These are phyloP conservation scores for Teleiodes luculella DNA, from an alignment of 2,888 invertebrate species.

Conservation along the genomic window DNA sequence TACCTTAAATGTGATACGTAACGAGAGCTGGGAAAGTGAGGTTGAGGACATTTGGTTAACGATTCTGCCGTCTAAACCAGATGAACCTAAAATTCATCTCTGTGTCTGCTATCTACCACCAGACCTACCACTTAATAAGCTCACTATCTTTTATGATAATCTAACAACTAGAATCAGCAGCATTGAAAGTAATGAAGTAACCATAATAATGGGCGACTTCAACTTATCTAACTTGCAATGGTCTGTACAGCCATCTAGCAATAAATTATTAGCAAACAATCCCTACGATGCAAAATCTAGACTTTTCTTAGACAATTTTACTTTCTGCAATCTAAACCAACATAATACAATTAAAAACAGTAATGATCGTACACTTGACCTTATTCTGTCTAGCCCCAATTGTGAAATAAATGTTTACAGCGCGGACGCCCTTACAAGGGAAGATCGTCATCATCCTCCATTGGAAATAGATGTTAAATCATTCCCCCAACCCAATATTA, in stretches of 20 bases:
- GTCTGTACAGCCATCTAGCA: conserved; percentile 81
- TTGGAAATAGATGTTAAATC: not conserved
- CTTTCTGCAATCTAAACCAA: not conserved
- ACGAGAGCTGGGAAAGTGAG: not conserved
- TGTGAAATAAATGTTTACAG: not conserved
- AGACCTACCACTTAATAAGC: not conserved
- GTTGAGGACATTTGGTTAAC: not conserved
- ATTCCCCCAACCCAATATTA: not conserved
- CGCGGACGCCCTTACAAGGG: not conserved
- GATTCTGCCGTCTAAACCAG: not conserved
- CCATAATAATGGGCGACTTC: not conserved
- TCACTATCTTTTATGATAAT: not conserved
- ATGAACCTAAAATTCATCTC: not conserved
- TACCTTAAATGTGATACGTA: not conserved
- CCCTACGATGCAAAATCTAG: not conserved
- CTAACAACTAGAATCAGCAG: not conserved
- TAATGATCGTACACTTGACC: not conserved
- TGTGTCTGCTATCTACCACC: not conserved
- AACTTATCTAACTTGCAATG: not conserved
- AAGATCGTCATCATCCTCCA: conserved; percentile 3
- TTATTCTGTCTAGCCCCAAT: not conserved
- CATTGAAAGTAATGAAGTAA: not conserved
- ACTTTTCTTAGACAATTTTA: not conserved
- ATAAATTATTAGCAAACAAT: not conserved
- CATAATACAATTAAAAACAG: not conserved